Conservation (phyloP, 2,888 invertebrate genomes). For the Acanthoscelides obtectus region DNA sequence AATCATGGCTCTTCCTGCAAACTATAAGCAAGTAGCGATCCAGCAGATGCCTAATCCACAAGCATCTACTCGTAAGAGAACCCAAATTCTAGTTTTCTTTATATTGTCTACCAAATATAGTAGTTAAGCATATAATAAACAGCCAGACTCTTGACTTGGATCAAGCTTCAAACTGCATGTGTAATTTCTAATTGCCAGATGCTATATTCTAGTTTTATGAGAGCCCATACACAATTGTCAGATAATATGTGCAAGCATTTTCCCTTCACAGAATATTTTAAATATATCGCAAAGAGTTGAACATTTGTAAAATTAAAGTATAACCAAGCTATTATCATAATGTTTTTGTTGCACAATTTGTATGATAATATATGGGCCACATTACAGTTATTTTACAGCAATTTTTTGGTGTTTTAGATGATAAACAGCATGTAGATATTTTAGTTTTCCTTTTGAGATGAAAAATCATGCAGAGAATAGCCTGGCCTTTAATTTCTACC, state of each 20-base stretch:
- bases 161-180: not conserved
- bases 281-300: too few relatives aligned
- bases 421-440: not conserved
- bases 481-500: not conserved
- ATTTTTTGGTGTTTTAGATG: not conserved
- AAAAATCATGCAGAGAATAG: not conserved
- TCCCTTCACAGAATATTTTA: too few relatives aligned
- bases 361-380: not conserved
- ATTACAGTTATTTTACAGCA: not conserved
- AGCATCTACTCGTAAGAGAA: conserved; percentile 64
- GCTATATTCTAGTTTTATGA: not conserved
- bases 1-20: conserved; percentile 74
- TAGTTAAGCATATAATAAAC: not conserved
- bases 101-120: not conserved
- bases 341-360: too few relatives aligned
- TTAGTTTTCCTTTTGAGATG: not conserved
- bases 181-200: not conserved
- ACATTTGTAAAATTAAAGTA: too few relatives aligned
- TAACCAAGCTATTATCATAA: too few relatives aligned
- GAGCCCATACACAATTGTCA: not conserved
- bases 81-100: too few relatives aligned
- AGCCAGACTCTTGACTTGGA: not conserved
- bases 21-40: conserved; percentile 79
- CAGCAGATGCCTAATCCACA: conserved; percentile 65
- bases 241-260: not conserved